phyloP scores from a whole-genome alignment of 2,888 invertebrate genomes.

The Epiblema foenella region DNA sequence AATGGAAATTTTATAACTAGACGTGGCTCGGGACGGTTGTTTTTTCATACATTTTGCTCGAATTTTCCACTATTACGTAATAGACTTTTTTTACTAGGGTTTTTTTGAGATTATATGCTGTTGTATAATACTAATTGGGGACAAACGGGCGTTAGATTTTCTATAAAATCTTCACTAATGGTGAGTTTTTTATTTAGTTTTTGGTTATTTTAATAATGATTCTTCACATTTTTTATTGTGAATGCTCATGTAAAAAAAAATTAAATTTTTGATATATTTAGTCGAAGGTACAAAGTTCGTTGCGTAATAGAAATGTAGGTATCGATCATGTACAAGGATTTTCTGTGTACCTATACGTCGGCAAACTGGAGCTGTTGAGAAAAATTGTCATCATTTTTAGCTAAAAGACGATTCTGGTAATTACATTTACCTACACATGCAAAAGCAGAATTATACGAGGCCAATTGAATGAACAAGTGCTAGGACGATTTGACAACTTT shows the following conservation, averaged over 20 bases:
- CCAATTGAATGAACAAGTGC: background rate
- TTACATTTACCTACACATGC: background rate
- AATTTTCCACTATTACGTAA: conserved; percentile 73
- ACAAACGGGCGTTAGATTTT: background rate
- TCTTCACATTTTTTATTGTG: background rate
- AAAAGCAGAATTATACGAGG: background rate
- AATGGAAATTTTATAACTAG: conserved; percentile 83
- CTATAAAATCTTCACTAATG: background rate
- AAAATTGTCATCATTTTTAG: background rate
- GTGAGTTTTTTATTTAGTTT: background rate
- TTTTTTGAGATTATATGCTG: conserved; percentile 17
- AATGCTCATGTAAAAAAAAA: conserved; percentile 43
- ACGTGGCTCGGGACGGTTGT: conserved; percentile 71
- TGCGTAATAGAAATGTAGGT: conserved; percentile 3
- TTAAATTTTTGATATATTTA: conserved; percentile 16
- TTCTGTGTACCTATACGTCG: too few relatives aligned
- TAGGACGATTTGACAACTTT: background rate
- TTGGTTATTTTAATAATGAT: background rate
- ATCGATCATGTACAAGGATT: background rate
- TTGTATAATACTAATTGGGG: background rate
- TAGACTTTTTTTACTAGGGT: conserved; percentile 41
- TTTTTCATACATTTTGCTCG: conserved; percentile 67
- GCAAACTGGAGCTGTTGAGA: background rate
- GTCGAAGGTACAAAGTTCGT: conserved; percentile 8
- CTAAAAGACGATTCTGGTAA: background rate